These are phyloP conservation scores for Thamnophis sirtalis DNA, from an alignment of 2,113 vertebrate genomes.

Conservation along the genomic window DNA sequence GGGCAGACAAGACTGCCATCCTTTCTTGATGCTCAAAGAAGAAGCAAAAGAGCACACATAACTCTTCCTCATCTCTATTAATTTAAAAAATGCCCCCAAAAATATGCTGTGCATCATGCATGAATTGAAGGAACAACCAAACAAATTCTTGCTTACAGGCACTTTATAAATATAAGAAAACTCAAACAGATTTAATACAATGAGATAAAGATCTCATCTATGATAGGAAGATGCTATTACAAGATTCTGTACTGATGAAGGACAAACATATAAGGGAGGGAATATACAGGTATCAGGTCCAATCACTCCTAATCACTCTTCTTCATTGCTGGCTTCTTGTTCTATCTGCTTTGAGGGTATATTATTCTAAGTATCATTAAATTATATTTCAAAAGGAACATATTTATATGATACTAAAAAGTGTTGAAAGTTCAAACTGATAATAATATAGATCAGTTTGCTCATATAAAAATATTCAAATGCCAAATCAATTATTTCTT, in stretches of 20 bases:
- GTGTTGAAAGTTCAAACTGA: background rate
- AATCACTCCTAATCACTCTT: background rate
- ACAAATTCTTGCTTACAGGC: background rate
- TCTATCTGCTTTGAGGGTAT: background rate
- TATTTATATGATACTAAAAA: background rate
- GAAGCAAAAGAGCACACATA: conserved; percentile 27
- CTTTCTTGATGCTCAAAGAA: conserved; percentile 16
- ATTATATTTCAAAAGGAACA: background rate
- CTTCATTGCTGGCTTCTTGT: background rate
- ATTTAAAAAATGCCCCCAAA: background rate
- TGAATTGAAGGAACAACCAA: background rate
- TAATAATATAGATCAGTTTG: background rate
- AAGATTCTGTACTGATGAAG: background rate
- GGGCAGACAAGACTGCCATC: conserved; percentile 19
- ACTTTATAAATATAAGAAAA: background rate
- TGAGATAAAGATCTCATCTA: background rate
- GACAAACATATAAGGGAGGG: background rate
- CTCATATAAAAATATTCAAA: background rate
- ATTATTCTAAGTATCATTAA: background rate
- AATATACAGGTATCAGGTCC: background rate
- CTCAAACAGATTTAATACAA: background rate
- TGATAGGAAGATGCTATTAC: background rate
- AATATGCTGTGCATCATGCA: background rate
- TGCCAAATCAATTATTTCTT: background rate
- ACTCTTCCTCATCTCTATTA: conserved; percentile 3